Conservation (phyloP, 2,797 vertebrate genomes). For the Peromyscus aztecus region DNA sequence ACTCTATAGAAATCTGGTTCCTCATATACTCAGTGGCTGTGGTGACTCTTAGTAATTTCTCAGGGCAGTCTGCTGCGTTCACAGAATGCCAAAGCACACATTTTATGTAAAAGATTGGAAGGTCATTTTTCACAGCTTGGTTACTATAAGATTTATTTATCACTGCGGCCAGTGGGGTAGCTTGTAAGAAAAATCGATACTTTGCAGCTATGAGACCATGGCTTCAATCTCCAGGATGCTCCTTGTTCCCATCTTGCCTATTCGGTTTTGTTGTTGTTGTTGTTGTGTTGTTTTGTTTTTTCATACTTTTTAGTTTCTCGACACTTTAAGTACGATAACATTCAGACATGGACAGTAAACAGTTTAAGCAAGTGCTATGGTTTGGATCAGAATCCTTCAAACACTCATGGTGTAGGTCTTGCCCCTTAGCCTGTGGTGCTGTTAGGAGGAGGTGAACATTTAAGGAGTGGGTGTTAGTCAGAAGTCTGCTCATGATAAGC, state of each 20-base stretch:
- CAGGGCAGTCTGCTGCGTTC: not conserved
- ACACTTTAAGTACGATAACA: not conserved
- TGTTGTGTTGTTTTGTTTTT: not conserved
- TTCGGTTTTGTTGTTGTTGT: not conserved
- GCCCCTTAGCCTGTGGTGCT: rapidly evolving
- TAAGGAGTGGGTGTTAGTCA: not conserved
- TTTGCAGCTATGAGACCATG: not conserved
- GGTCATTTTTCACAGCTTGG: not conserved
- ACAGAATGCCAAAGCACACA: not conserved
- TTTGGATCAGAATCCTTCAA: not conserved
- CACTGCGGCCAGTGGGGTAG: not conserved
- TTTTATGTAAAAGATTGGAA: not conserved
- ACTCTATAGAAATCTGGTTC: not conserved
- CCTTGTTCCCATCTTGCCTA: not conserved
- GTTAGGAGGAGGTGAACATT: not conserved
- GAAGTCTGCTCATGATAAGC: not conserved
- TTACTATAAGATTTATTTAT: not conserved
- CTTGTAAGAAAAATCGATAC: not conserved
- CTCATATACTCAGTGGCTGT: not conserved
- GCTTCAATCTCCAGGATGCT: not conserved
- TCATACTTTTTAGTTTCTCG: not conserved
- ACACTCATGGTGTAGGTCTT: not conserved
- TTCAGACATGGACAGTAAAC: not conserved
- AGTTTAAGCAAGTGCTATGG: not conserved
- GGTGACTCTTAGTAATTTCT: not conserved